Percentiles rank a stretch among this genome's conserved stretches.
Conservation (phyloP, 2,113 vertebrate species). For the Phaethornis superciliosus region DNA sequence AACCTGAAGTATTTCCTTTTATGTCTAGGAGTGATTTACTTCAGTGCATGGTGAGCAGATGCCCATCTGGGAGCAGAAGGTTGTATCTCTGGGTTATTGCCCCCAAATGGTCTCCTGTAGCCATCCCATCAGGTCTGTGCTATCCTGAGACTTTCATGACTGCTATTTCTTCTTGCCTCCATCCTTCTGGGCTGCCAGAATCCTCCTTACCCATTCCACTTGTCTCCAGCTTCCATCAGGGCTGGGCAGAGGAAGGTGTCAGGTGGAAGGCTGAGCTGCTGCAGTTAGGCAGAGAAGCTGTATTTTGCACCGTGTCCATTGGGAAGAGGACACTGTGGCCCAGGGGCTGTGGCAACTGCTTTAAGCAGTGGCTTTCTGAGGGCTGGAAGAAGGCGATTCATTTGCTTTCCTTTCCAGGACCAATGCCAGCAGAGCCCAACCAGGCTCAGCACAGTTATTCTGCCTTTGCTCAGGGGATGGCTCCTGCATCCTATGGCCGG, state of each 20-base stretch:
- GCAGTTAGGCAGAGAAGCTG: background rate
- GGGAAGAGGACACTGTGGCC: background rate
- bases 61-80: background rate
- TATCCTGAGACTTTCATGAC: fast-evolving
- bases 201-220: background rate
- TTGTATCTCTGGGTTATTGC: fast-evolving
- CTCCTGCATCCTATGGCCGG: background rate
- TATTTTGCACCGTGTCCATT: background rate
- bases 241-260: fast-evolving
- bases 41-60: background rate
- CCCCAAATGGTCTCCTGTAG: background rate
- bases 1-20: background rate
- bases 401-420: background rate
- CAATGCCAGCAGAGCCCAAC: background rate
- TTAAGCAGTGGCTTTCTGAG: background rate
- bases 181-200: background rate
- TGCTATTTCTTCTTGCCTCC: background rate
- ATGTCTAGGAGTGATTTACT: background rate
- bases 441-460: background rate
- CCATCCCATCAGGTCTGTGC: background rate
- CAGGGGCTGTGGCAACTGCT: background rate
- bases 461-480: background rate
- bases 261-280: background rate
- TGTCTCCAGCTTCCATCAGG: fast-evolving
- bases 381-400: background rate